These are phyloP conservation scores for Dolichallabes microphthalmus DNA, from an alignment of 2,113 vertebrate genomes.

Conservation along the genomic window DNA sequence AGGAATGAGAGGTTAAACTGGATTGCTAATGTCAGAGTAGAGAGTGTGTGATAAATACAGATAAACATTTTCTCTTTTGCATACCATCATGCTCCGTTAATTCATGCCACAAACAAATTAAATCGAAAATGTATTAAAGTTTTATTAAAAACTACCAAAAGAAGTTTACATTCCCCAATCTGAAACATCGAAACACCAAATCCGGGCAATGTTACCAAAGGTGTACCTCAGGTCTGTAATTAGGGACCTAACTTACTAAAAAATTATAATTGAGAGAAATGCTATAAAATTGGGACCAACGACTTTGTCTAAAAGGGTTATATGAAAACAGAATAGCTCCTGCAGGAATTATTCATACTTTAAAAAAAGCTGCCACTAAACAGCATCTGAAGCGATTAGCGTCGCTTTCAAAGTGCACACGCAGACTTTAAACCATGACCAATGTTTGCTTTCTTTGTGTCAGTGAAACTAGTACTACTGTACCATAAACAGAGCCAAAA, in stretches of 20 bases:
- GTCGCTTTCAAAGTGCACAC: not conserved
- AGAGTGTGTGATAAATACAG: not conserved
- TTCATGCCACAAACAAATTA: not conserved
- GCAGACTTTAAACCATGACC: not conserved
- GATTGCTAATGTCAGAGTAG: not conserved
- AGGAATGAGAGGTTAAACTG: not conserved
- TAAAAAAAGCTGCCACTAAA: not conserved
- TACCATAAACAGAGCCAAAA: conserved; percentile 5
- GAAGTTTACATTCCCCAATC: not conserved
- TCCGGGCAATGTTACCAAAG: not conserved
- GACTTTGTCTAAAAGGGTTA: not conserved
- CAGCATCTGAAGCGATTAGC: not conserved
- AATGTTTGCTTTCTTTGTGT: conserved; percentile 1
- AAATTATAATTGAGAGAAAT: too few relatives aligned
- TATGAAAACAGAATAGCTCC: not conserved
- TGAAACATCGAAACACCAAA: not conserved
- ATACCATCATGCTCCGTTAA: not conserved
- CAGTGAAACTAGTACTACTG: not conserved
- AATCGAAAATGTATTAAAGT: not conserved
- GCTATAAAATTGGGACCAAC: not conserved
- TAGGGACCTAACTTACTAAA: too few relatives aligned
- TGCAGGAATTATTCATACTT: conserved; percentile 10
- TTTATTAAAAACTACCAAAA: not conserved
- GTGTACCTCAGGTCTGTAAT: not conserved
- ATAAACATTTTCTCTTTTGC: not conserved